phyloP scores from a whole-genome alignment of 2,888 invertebrate genomes.

The Drosophila siamana region DNA sequence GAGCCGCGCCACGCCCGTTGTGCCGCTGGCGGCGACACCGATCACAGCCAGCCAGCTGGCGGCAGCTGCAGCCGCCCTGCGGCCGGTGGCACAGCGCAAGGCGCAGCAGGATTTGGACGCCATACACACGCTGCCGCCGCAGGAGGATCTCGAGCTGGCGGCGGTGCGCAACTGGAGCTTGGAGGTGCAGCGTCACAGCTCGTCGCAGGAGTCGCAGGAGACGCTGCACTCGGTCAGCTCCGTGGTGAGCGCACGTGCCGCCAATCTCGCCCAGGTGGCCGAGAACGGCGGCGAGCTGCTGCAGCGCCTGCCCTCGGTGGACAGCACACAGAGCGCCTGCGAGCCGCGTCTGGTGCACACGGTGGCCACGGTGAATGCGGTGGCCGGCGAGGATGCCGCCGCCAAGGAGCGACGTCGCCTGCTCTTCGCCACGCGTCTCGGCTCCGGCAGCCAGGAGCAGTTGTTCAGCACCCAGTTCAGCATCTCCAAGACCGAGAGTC shows the following conservation, averaged over 20 bases:
- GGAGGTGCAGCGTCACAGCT: constrained; percentile 83
- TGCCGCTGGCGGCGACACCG: constrained; percentile 28
- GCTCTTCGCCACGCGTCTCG: constrained; percentile 89
- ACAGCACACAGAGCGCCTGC: constrained; percentile 74
- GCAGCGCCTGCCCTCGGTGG: constrained; percentile 79
- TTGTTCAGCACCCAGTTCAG: constrained; percentile 89
- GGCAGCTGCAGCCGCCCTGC: constrained; percentile 75
- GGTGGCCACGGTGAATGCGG: constrained; percentile 77
- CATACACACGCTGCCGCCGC: constrained; percentile 87
- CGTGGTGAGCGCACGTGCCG: constrained; percentile 74
- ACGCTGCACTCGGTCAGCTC: constrained; percentile 84
- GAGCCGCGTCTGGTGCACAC: constrained; percentile 76
- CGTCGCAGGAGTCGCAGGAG: constrained; percentile 86
- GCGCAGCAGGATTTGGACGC: constrained; percentile 86
- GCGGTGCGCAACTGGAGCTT: constrained; percentile 81
- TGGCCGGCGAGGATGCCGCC: constrained; percentile 67
- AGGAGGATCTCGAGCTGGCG: constrained; percentile 69
- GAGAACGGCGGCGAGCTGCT: constrained; percentile 72
- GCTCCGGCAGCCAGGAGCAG: constrained; percentile 88
- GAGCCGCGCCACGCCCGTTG: constrained; percentile 3
- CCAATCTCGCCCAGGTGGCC: constrained; percentile 69
- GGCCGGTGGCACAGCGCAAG: constrained; percentile 59
- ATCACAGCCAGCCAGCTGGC: constrained; percentile 77
- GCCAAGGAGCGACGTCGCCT: constrained; percentile 86
- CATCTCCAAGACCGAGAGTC: constrained; percentile 88